These are phyloP conservation scores for Psittacula echo DNA, from an alignment of 2,797 vertebrate genomes.

Conservation along the genomic window DNA sequence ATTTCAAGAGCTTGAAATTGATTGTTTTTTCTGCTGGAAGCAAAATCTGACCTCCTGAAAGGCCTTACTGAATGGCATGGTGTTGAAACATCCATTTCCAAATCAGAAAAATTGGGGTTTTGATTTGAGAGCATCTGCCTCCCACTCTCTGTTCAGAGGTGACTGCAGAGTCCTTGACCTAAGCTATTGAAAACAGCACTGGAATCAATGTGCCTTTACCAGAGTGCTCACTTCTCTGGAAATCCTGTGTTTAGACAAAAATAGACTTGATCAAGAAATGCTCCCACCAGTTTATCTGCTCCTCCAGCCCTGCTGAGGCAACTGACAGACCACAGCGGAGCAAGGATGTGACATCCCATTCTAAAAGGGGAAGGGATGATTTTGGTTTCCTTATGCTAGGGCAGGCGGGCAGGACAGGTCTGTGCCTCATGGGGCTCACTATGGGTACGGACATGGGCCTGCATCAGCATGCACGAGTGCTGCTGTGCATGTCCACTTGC, in stretches of 20 bases:
- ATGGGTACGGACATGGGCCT: not conserved
- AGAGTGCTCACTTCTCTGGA: not conserved
- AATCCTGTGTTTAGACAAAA: not conserved
- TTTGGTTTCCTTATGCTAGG: too few relatives aligned
- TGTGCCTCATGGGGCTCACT: not conserved
- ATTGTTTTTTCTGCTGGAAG: constrained; percentile 9
- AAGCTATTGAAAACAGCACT: not conserved
- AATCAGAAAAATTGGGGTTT: not conserved
- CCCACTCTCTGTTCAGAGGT: not conserved
- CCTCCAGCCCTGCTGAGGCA: not conserved
- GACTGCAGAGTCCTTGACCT: not conserved
- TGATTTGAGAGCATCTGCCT: not conserved
- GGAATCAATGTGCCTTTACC: not conserved
- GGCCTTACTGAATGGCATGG: not conserved
- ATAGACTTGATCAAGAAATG: not conserved
- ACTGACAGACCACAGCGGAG: fast-evolving
- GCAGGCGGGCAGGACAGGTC: not conserved
- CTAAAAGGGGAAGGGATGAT: not conserved
- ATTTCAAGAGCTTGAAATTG: not conserved
- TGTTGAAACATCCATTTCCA: not conserved
- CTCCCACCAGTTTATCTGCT: not conserved
- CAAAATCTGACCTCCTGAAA: not conserved
- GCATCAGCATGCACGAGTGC: fast-evolving
- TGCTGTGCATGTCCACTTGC: fast-evolving
- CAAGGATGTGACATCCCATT: not conserved